These are phyloP conservation scores for Sebastes variabilis DNA, from an alignment of 2,797 vertebrate species.

Conservation along the genomic window DNA sequence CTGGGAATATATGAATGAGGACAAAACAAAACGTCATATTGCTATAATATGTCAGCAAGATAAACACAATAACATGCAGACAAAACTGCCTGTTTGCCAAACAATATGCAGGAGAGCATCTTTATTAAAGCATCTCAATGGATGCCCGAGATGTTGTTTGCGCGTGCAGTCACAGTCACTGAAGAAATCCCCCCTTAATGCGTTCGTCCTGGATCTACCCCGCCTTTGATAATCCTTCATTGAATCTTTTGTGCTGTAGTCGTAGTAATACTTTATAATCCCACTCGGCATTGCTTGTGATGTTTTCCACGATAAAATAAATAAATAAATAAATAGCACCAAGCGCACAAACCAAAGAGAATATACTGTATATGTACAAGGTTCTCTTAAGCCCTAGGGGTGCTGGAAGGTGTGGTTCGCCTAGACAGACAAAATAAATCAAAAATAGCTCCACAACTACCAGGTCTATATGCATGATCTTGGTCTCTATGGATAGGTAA, in stretches of 20 bases:
- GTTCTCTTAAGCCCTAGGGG: background rate
- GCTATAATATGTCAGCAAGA: constrained; percentile 22
- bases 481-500: too few relatives aligned
- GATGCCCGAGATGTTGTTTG: constrained; percentile 36
- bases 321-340: constrained; percentile 9
- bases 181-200: constrained; percentile 52
- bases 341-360: background rate
- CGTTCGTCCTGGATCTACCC: constrained; percentile 12
- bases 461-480: too few relatives aligned
- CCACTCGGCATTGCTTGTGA: constrained; percentile 26
- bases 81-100: constrained; percentile 19
- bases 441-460: too few relatives aligned
- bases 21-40: constrained; percentile 16
- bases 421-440: too few relatives aligned
- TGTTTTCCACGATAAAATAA: constrained; percentile 21
- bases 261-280: constrained; percentile 58
- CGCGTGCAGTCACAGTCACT: constrained; percentile 30
- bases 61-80: background rate
- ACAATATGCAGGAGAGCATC: constrained; percentile 6
- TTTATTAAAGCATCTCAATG: constrained; percentile 35
- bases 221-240: constrained; percentile 54
- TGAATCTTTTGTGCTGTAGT: constrained; percentile 41
- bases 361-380: background rate
- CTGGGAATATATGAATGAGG: constrained; percentile 16
- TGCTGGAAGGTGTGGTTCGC: too few relatives aligned